phyloP scores from a whole-genome alignment of 1,140 invertebrate genomes.

The Eulimnadia texana region DNA sequence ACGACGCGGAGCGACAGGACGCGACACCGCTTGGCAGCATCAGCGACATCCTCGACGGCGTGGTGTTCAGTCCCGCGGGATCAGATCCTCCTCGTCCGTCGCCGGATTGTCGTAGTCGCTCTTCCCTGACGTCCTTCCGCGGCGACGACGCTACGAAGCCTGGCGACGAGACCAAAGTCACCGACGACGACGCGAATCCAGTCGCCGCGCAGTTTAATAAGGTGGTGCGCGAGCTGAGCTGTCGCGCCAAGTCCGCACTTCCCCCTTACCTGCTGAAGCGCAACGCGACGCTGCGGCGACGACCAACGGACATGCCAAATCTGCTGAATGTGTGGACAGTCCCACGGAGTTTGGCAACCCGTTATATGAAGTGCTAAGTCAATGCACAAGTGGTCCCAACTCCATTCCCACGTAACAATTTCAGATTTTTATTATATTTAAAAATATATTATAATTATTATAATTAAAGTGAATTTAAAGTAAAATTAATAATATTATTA shows the following conservation, averaged over 20 bases:
- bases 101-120: slow-evolving; percentile 5
- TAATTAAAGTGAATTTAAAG: too few relatives aligned
- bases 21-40: slow-evolving; percentile 6
- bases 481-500: too few relatives aligned
- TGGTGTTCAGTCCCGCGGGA: slow-evolving; percentile 5
- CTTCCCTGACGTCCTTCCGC: slow-evolving; percentile 9
- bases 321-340: neutral
- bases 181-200: neutral
- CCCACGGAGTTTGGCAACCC: neutral
- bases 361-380: neutral
- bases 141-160: neutral
- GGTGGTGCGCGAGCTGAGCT: neutral
- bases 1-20: neutral
- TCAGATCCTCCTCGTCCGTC: slow-evolving; percentile 9
- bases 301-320: too few relatives aligned
- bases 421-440: too few relatives aligned
- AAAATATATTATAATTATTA: too few relatives aligned
- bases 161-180: neutral
- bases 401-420: too few relatives aligned
- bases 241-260: neutral
- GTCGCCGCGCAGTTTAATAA: neutral
- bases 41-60: slow-evolving; percentile 13
- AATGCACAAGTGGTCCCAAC: neutral
- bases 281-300: neutral
- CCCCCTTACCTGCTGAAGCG: neutral